Evolutionary conservation across 2,113 vertebrate species (phyloP).

Genomic region (Megaceryle maxima): DNA sequence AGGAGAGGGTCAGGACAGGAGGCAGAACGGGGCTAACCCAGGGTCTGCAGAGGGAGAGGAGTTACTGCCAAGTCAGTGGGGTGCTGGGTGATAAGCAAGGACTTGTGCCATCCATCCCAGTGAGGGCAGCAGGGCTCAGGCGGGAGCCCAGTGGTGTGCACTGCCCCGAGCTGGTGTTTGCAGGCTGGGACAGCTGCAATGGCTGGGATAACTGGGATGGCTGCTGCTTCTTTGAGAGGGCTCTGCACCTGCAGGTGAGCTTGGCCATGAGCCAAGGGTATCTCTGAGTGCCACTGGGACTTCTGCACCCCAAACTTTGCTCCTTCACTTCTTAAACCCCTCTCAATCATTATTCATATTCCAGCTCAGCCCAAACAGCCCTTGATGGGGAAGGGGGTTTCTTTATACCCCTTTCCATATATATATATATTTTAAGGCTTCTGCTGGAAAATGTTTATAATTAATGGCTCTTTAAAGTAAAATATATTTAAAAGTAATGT

Average conservation of each 20-base stretch:
- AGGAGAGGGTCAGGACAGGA: background rate
- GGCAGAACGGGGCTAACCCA: rapidly evolving
- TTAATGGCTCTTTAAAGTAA: conserved; percentile 51
- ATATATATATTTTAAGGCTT: background rate
- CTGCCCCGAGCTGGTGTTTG: background rate
- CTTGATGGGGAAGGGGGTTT: background rate
- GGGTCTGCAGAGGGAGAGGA: background rate
- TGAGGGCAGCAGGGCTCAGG: background rate
- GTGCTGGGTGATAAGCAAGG: background rate
- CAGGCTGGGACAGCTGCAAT: background rate
- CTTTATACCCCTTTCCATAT: background rate
- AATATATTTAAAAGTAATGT: conserved; percentile 47
- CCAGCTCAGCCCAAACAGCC: background rate
- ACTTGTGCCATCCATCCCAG: background rate
- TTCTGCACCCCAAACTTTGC: background rate
- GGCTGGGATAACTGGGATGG: background rate
- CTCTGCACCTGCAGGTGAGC: rapidly evolving
- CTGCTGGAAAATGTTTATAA: conserved; percentile 50
- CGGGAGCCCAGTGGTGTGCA: rapidly evolving
- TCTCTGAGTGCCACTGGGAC: background rate
- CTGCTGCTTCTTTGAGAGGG: no score
- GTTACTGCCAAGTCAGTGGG: background rate
- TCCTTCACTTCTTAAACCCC: background rate
- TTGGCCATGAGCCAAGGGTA: background rate
- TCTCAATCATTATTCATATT: background rate